Percentiles rank a stretch among this genome's conserved stretches.
phyloP scores from a whole-genome alignment of 2,113 vertebrate genomes.

The Amblyornis subalaris region DNA sequence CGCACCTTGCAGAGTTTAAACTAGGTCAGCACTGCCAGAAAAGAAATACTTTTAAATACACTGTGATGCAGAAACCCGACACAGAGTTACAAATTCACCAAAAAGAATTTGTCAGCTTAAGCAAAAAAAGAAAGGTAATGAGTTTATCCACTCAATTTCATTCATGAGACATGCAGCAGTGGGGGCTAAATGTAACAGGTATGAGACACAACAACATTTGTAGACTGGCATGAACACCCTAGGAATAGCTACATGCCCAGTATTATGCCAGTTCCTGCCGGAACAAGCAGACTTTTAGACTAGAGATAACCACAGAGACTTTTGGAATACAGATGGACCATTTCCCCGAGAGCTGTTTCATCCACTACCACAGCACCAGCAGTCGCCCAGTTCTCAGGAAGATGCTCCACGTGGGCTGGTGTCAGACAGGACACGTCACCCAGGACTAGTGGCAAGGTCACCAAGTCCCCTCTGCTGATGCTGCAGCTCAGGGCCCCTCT shows the following conservation, averaged over 20 bases:
- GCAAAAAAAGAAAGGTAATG: background rate
- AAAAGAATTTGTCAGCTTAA: background rate
- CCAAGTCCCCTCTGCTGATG: fast-evolving
- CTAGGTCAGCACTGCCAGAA: background rate
- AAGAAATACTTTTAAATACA: background rate
- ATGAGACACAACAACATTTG: background rate
- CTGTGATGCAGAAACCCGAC: background rate
- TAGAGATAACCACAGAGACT: background rate
- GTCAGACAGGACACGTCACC: fast-evolving
- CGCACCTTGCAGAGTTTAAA: background rate
- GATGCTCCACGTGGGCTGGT: background rate
- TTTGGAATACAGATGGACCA: background rate
- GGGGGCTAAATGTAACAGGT: background rate
- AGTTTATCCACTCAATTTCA: background rate
- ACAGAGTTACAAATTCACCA: background rate
- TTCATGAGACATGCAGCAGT: background rate
- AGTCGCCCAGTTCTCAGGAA: background rate
- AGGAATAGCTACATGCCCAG: background rate
- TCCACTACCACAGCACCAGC: fast-evolving
- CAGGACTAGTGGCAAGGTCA: fast-evolving
- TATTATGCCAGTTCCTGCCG: fast-evolving
- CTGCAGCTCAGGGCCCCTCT: background rate
- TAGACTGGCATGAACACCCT: fast-evolving
- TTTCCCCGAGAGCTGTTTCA: background rate
- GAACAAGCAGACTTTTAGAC: background rate